These are phyloP conservation scores for Achatina immaculata DNA, from an alignment of 1,140 invertebrate species.

Conservation along the genomic window DNA sequence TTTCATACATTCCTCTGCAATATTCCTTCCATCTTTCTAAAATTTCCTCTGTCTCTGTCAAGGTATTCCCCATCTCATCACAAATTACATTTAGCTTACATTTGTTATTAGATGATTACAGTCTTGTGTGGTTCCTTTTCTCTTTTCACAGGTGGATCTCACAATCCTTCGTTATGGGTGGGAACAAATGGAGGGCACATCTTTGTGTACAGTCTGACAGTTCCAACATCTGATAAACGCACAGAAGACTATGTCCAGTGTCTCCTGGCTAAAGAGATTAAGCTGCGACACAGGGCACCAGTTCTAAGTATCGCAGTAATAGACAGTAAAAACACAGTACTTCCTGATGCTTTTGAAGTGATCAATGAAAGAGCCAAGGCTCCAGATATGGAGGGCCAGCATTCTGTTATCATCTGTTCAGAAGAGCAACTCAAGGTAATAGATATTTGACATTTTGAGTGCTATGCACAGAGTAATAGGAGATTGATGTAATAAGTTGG, in stretches of 20 bases:
- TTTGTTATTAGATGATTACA: too few species aligned
- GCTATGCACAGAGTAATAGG: too few species aligned
- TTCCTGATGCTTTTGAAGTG: conserved; percentile 82
- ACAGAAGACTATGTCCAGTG: conserved; percentile 60
- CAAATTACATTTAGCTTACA: too few species aligned
- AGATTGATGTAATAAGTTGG: too few species aligned
- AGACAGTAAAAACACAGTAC: conserved; percentile 82
- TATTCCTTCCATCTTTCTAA: too few species aligned
- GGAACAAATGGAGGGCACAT: conserved; percentile 95
- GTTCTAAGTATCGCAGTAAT: conserved; percentile 94
- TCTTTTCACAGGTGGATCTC: conserved; percentile 79
- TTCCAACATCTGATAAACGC: conserved; percentile 75
- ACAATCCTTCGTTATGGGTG: conserved; percentile 92
- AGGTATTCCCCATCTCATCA: too few species aligned
- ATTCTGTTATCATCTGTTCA: conserved; percentile 89
- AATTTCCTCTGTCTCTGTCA: too few species aligned
- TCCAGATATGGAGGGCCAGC: conserved; percentile 72
- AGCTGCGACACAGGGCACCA: conserved; percentile 93
- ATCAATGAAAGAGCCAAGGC: conserved; percentile 79
- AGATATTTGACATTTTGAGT: background rate
- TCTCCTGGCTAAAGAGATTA: conserved; percentile 89
- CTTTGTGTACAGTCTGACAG: conserved; percentile 86
- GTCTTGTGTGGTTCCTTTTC: too few species aligned
- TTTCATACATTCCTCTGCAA: too few species aligned
- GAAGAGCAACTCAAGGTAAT: conserved; percentile 95